Conservation (phyloP, 2,113 vertebrate species). For the Sigmodon hispidus region DNA sequence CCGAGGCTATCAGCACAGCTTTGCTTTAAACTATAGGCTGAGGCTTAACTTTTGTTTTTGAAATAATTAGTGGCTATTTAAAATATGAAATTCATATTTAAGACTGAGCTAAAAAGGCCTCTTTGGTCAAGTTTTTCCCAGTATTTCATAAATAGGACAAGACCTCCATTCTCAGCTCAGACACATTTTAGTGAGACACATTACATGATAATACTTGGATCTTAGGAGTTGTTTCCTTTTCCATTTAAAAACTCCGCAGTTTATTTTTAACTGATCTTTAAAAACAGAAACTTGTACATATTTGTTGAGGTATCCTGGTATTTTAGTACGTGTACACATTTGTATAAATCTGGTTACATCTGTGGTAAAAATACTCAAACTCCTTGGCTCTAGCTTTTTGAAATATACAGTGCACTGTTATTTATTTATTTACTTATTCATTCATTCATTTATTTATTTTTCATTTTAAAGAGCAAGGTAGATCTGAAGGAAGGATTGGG, state of each 20-base stretch:
- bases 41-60: slow-evolving; percentile 46
- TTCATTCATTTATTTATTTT: no score
- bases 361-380: neutral
- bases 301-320: neutral
- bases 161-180: neutral
- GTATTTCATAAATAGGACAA: neutral
- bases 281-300: neutral
- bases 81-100: slow-evolving; percentile 4
- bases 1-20: neutral
- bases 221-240: slow-evolving; percentile 8
- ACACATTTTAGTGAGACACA: neutral
- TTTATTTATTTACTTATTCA: no score
- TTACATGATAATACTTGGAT: neutral
- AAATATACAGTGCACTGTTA: neutral
- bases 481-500: neutral
- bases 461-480: neutral
- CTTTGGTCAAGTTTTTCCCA: neutral
- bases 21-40: neutral
- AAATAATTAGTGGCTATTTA: neutral
- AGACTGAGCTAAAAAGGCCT: neutral
- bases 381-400: neutral
- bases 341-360: neutral
- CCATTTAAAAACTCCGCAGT: neutral
- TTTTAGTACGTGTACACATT: neutral
- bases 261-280: neutral